Evolutionary conservation across 2,113 vertebrate genomes (phyloP).

Genomic region (Noctilio leporinus): DNA sequence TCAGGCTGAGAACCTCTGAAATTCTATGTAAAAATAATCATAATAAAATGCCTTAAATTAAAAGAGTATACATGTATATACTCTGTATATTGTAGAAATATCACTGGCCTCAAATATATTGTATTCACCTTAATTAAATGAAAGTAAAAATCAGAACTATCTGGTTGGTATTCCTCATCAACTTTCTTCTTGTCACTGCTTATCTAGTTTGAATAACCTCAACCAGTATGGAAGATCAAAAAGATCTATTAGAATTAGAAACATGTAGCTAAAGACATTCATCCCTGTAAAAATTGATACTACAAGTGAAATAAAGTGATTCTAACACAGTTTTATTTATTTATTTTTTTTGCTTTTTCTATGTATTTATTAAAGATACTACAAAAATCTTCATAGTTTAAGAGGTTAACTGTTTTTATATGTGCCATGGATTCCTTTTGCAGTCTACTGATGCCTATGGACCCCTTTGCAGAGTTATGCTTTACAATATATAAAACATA

Average conservation of each 20-base stretch:
- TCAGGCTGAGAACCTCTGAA: background rate
- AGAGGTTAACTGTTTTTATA: background rate
- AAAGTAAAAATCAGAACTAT: constrained; percentile 3
- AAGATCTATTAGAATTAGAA: background rate
- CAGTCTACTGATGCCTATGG: background rate
- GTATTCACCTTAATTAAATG: background rate
- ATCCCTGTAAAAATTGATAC: background rate
- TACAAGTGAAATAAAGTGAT: background rate
- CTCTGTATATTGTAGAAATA: background rate
- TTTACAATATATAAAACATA: background rate
- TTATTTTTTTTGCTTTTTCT: background rate
- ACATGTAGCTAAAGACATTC: background rate
- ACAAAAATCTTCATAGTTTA: background rate
- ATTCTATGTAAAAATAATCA: background rate
- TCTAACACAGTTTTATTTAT: background rate
- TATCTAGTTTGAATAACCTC: background rate
- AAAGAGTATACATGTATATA: background rate
- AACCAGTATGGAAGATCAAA: background rate
- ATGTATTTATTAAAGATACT: background rate
- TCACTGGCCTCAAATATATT: background rate
- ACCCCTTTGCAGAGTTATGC: background rate
- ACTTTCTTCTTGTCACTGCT: background rate
- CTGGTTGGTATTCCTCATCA: background rate
- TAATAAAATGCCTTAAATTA: background rate
- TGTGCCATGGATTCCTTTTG: background rate